These are phyloP conservation scores for Scrobipalpa atriplicella DNA, from an alignment of 2,888 invertebrate species.

Conservation along the genomic window DNA sequence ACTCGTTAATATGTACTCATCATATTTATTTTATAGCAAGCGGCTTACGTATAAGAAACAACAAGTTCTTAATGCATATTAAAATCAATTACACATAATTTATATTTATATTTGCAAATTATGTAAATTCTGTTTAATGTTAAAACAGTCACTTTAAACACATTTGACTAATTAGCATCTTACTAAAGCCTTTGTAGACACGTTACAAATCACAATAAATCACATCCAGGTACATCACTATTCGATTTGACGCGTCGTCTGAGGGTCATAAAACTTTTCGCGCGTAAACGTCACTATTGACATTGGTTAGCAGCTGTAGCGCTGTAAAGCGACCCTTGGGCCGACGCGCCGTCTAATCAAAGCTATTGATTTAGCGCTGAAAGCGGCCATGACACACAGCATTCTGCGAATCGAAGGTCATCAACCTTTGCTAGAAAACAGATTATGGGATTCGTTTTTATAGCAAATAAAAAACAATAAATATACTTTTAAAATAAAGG, in stretches of 20 bases:
- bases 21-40: conserved; percentile 15
- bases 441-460: neutral
- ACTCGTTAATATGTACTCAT: conserved; percentile 11
- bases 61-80: conserved; percentile 1
- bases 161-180: neutral
- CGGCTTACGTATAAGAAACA: conserved; percentile 5
- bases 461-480: neutral
- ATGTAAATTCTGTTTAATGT: neutral
- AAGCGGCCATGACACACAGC: conserved; percentile 28
- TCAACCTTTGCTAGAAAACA: neutral
- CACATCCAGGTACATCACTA: conserved; percentile 35
- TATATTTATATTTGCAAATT: no score
- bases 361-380: conserved; percentile 36
- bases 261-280: conserved; percentile 79
- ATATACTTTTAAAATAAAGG: neutral
- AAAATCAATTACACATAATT: conserved; percentile 2
- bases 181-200: neutral
- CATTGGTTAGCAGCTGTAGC: conserved; percentile 76
- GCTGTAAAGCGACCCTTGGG: conserved; percentile 64
- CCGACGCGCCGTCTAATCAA: conserved; percentile 63
- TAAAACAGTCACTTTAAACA: neutral
- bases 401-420: neutral
- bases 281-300: conserved; percentile 80
- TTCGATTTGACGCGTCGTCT: conserved; percentile 62
- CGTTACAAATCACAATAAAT: no score